Percentiles rank a stretch among this genome's conserved stretches.
These are phyloP conservation scores for Lymantria monacha DNA, from an alignment of 2,888 invertebrate genomes.

Conservation along the genomic window DNA sequence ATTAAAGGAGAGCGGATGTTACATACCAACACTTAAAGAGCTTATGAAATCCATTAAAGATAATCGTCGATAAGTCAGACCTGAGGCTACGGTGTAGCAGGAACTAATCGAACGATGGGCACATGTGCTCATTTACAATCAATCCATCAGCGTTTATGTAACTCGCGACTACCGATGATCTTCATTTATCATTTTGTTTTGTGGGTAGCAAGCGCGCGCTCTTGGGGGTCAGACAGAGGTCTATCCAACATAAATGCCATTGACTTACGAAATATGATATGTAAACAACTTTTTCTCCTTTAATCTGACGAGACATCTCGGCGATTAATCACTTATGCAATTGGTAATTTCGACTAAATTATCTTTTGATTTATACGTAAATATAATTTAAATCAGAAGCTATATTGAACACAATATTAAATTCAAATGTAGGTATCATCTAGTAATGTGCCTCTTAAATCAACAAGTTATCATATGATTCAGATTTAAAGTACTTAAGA, in stretches of 20 bases:
- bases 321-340: conserved; percentile 37
- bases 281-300: conserved; percentile 58
- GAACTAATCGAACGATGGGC: conserved; percentile 77
- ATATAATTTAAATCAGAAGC: conserved; percentile 7
- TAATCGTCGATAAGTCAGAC: conserved; percentile 69
- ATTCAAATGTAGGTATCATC: conserved; percentile 33
- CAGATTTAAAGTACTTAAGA: conserved; percentile 31
- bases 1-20: conserved; percentile 53
- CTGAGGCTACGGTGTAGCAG: conserved; percentile 59
- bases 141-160: conserved; percentile 80
- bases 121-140: conserved; percentile 75
- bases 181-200: conserved; percentile 80
- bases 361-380: conserved; percentile 33
- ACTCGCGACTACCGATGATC: conserved; percentile 75
- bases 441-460: conserved; percentile 53
- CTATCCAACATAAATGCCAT: conserved; percentile 55
- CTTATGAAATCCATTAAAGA: conserved; percentile 76
- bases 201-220: conserved; percentile 67
- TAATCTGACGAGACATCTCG: conserved; percentile 43
- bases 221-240: conserved; percentile 68
- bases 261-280: conserved; percentile 58
- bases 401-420: conserved; percentile 11
- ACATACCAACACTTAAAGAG: conserved; percentile 62
- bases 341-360: conserved; percentile 37
- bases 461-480: too few species aligned